A percentile compares a stretch with the other conserved stretches of the same genome.
These are phyloP conservation scores for Epizoanthus rinbou DNA, from an alignment of 92 coral and sea anemone genomes.

Conservation along the genomic window DNA sequence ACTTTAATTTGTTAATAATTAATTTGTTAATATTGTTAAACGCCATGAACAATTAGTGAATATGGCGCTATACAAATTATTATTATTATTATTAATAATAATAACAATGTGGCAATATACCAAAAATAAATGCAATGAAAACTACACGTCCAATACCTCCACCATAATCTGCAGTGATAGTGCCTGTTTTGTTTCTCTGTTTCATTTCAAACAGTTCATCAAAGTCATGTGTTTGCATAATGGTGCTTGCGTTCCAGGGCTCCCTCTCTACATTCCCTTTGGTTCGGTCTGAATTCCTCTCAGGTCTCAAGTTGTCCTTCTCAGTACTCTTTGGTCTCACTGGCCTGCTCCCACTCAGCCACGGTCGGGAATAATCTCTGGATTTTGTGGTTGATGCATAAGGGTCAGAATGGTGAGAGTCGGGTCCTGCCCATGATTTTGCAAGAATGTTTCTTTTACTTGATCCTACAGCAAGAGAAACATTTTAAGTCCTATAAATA, in stretches of 20 bases:
- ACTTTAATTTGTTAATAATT: no score
- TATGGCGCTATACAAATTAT: no score
- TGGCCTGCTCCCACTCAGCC: slow-evolving; percentile 79
- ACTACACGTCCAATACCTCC: slow-evolving; percentile 35
- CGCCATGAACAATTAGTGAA: no score
- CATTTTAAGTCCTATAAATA: no score
- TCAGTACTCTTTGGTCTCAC: slow-evolving; percentile 41
- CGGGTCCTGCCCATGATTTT: slow-evolving; percentile 90
- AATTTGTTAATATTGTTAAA: no score
- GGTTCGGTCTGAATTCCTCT: slow-evolving; percentile 37
- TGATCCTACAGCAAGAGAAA: slow-evolving; percentile 37
- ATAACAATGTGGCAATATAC: no score
- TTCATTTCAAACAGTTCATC: slow-evolving; percentile 85
- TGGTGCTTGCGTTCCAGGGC: slow-evolving; percentile 82
- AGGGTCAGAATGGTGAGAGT: slow-evolving; percentile 47
- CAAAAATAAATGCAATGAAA: no score
- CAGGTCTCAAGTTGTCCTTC: slow-evolving; percentile 59
- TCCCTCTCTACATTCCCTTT: slow-evolving; percentile 44
- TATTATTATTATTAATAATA: no score
- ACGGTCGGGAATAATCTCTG: slow-evolving; percentile 82
- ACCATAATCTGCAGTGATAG: slow-evolving; percentile 1
- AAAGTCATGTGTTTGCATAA: slow-evolving; percentile 87
- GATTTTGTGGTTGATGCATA: slow-evolving; percentile 65
- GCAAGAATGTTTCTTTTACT: slow-evolving; percentile 62
- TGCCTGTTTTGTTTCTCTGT: slow-evolving; percentile 41